Base-by-base conservation (phyloP, 2,888 invertebrate species). In the Drosophila multiciliata region DNA sequence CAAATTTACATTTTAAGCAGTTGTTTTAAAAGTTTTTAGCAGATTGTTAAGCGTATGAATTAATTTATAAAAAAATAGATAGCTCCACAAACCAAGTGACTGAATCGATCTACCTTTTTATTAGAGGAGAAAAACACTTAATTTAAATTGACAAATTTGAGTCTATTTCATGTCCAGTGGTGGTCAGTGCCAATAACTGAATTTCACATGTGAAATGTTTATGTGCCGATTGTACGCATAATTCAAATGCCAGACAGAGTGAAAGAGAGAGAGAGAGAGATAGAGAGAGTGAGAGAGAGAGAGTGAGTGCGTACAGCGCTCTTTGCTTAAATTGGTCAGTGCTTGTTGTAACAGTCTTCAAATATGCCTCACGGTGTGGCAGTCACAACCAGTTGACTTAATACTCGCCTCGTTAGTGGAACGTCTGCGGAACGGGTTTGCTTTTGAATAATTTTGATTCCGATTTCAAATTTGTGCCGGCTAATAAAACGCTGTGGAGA, bases 401-500 rank as follows among this genome's bases (percentile, higher is more conserved):
- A 38, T 36, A 59, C 72, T 59, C 73, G 89, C 68, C 36, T 58
- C 64, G 70, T 35, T 53, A 26, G 52, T 62, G 59, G 58, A 73
- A 72, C 82, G 59, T 54, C 42, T 26, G 20, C 72, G 87, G 68
- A 84, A 89, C 90, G 69, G 66, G 85, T 82, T 89, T 67, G 54
- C 17, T 17, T 17, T 23, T 23, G 55, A 32, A 61, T 50, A 70
- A 72, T 29, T 29, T 29, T 54, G 45, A 49, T 68, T 67, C 8
- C 8, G 48, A 55, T 63, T 33, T 12, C 32, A 36, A 55, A 65
- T 53, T 42, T 54, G 32, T 20, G 26, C 45, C 23, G 4, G 42
- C 53, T 26, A 29, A 60, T 59, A 57, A 50, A 80, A 33, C 35
- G 33, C 32, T 54, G 69, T 45, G 20, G 2, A 32, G 82, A 66